These are phyloP conservation scores for Paedocypris sp. DNA, from an alignment of 2,113 vertebrate species.

Conservation along the genomic window DNA sequence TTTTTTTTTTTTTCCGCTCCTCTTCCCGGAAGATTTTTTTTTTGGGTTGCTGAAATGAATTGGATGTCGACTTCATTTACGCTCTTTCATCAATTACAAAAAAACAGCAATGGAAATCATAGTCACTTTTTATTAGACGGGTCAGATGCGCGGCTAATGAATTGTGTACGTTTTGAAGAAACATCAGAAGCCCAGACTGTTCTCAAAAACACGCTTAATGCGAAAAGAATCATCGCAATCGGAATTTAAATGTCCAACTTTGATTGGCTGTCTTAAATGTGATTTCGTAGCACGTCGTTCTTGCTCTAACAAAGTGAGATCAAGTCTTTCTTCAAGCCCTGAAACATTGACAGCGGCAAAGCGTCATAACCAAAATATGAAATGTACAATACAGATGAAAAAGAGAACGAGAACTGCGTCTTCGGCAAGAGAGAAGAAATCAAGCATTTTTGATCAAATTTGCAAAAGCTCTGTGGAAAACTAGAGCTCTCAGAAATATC, in stretches of 20 bases:
- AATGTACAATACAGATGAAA: neutral
- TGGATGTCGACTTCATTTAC: conserved; percentile 40
- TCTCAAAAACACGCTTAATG: too few species aligned
- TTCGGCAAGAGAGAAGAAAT: neutral
- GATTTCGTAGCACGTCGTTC: too few species aligned
- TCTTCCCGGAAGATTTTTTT: neutral
- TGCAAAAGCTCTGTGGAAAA: conserved; percentile 29
- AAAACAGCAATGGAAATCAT: conserved; percentile 28
- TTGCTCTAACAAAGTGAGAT: too few species aligned
- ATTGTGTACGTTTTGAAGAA: conserved; percentile 11
- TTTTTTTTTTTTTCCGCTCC: conserved; percentile 10
- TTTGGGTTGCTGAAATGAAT: conserved; percentile 46
- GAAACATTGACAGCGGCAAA: too few species aligned
- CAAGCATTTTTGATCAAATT: conserved; percentile 33
- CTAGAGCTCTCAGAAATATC: conserved; percentile 30
- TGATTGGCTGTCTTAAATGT: too few species aligned
- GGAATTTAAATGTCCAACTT: too few species aligned
- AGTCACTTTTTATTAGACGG: conserved; percentile 41
- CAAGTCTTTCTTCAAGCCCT: too few species aligned
- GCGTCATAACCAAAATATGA: too few species aligned
- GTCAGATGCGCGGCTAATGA: conserved; percentile 37
- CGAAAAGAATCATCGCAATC: too few species aligned
- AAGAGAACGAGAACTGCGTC: neutral
- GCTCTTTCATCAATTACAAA: conserved; percentile 48
- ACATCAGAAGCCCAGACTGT: too few species aligned